A percentile compares a stretch with the other conserved stretches of the same genome.
Conservation (phyloP, 2,888 invertebrate genomes). For the Esperia sulphurella region DNA sequence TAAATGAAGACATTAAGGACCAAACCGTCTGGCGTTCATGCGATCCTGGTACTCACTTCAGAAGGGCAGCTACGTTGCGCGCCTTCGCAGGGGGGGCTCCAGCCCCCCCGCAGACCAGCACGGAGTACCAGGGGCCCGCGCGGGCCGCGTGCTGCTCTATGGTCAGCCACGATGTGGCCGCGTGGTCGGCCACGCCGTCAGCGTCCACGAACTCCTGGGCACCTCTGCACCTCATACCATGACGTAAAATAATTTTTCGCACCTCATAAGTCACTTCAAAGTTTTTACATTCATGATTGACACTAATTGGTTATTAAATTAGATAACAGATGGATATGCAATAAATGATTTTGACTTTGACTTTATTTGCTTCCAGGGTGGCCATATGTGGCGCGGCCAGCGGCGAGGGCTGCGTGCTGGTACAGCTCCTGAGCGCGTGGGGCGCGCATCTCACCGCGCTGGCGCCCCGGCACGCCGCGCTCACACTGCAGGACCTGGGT, state of each 20-base stretch:
- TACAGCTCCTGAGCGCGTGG: slow-evolving; percentile 55
- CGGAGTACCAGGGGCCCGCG: slow-evolving; percentile 60
- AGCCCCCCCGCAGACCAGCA: slow-evolving; percentile 45
- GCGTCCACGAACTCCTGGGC: slow-evolving; percentile 48
- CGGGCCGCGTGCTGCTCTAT: slow-evolving; percentile 40
- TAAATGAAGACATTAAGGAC: too few relatives aligned
- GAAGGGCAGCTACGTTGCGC: slow-evolving; percentile 32
- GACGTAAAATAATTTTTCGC: too few relatives aligned
- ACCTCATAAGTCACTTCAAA: too few relatives aligned
- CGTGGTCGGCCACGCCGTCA: slow-evolving; percentile 21
- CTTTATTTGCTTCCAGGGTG: too few relatives aligned
- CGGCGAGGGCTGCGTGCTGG: slow-evolving; percentile 55
- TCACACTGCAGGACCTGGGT: slow-evolving; percentile 49
- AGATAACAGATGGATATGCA: too few relatives aligned
- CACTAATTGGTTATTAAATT: too few relatives aligned
- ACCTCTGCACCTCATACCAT: too few relatives aligned
- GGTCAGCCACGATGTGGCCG: slow-evolving; percentile 35
- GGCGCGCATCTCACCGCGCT: slow-evolving; percentile 52
- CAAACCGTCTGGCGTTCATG: too few relatives aligned
- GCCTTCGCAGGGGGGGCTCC: slow-evolving; percentile 23
- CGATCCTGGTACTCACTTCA: slow-evolving; percentile 40
- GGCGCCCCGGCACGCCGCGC: slow-evolving; percentile 42
- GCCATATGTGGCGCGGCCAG: slow-evolving; percentile 58
- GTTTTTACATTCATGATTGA: too few relatives aligned
- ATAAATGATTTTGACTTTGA: too few relatives aligned